Percentiles rank a stretch among this genome's conserved stretches.
These are phyloP conservation scores for Natrix natrix DNA, from an alignment of 2,797 vertebrate species.

Conservation along the genomic window DNA sequence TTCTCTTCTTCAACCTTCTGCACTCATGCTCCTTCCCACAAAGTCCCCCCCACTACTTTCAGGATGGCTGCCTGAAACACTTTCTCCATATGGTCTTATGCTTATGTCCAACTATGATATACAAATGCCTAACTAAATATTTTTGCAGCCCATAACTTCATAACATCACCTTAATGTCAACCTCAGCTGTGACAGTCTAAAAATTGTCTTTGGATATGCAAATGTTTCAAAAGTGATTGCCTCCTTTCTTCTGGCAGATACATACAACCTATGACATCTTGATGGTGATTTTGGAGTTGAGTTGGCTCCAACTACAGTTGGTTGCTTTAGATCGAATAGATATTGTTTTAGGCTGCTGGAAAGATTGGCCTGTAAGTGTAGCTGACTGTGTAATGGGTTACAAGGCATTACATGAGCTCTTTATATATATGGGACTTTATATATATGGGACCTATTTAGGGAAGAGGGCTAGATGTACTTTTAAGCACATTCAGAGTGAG, in stretches of 20 bases:
- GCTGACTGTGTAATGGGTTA: not conserved
- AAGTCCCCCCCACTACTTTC: not conserved
- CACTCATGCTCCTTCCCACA: not conserved
- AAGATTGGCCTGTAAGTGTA: not conserved
- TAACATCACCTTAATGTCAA: not conserved
- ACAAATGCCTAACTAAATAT: not conserved
- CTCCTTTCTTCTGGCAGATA: not conserved
- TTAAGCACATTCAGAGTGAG: too few species aligned
- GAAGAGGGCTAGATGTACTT: too few species aligned
- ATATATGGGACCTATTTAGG: too few species aligned
- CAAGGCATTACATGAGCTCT: too few species aligned
- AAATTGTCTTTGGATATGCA: not conserved
- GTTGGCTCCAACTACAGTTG: not conserved
- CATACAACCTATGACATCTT: not conserved
- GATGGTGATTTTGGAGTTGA: not conserved
- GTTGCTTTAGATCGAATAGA: too few species aligned
- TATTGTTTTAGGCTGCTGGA: not conserved
- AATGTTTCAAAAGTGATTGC: not conserved
- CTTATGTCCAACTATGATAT: not conserved
- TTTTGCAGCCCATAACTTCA: not conserved
- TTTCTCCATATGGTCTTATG: not conserved
- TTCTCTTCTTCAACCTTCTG: not conserved
- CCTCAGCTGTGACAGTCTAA: not conserved
- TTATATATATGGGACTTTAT: too few species aligned
- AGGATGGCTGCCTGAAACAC: not conserved